These are phyloP conservation scores for Drosophila subsilvestris DNA, from an alignment of 2,888 invertebrate genomes.

Conservation along the genomic window DNA sequence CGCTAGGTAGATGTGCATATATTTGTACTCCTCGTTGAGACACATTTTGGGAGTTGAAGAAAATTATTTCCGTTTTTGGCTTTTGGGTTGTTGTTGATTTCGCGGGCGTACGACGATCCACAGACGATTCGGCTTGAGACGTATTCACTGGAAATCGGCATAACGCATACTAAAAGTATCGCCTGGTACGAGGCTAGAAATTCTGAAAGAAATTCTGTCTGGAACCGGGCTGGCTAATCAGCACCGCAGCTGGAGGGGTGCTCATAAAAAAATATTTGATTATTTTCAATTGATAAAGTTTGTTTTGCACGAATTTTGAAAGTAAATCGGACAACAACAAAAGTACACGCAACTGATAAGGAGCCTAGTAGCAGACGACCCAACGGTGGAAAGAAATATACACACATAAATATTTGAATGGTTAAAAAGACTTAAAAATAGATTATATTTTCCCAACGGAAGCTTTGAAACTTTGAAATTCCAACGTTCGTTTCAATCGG, in stretches of 20 bases:
- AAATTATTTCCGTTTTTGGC: constrained; percentile 17
- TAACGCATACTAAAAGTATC: constrained; percentile 55
- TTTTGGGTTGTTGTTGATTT: constrained; percentile 5
- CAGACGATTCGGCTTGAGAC: constrained; percentile 22
- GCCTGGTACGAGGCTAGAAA: constrained; percentile 23
- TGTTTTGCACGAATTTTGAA: constrained; percentile 37
- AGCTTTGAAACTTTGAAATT: constrained; percentile 3
- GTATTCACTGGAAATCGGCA: constrained; percentile 54
- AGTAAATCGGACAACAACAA: constrained; percentile 4
- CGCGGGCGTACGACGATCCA: constrained; percentile 5
- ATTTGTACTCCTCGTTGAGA: constrained; percentile 77
- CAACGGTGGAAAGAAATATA: not conserved
- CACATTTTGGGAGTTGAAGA: constrained; percentile 57
- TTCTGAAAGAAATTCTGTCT: constrained; percentile 9
- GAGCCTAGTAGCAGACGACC: not conserved
- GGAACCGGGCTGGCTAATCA: constrained; percentile 53
- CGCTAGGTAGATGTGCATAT: constrained; percentile 80
- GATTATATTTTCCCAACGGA: constrained; percentile 8
- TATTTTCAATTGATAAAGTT: constrained; percentile 43
- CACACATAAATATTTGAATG: constrained; percentile 2
- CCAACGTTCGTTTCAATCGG: not conserved
- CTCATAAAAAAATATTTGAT: constrained; percentile 36
- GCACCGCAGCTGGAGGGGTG: constrained; percentile 25
- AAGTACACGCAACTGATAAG: constrained; percentile 45
- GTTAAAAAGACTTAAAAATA: constrained; percentile 14